Base-by-base conservation (phyloP, 2,113 vertebrate species). In the Perca flavescens region DNA sequence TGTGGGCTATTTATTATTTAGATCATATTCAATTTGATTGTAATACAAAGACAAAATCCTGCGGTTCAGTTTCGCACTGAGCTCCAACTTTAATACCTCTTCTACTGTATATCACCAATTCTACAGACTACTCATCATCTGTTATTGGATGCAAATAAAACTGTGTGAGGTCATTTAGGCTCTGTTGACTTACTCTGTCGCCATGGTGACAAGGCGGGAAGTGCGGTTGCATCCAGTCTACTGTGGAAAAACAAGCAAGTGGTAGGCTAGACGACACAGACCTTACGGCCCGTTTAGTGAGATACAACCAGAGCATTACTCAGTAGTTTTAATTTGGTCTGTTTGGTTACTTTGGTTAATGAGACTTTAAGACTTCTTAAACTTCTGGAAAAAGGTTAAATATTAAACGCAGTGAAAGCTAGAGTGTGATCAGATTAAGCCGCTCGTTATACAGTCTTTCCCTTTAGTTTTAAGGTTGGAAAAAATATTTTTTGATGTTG, bases 151-250 rank as follows among this genome's bases (percentile, higher is more conserved):
- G 83, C 80, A 88, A 91, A 94, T 90, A 89, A 86, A 90, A 79
- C 71, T 49, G 58, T 67, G 80, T 73, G 76, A 91, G 80, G 88
- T 87, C 82, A 89, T 63, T 65, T 75, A 62, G 82, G 77, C 56
- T 90, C 43, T 93, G 92, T 93, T 94, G 89, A 92, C 91, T 86
- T 85, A 84, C 86, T 69, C 69, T 14, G 83, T 91, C 7, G 10
- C 83, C 90, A 86, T 88, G 85, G 93, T 56, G 86, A 94, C 74
- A 73, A 56, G 82, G 73, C 53, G 76, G 80, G 83, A 89, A 91
- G 83, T 88, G 82, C 16, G 76, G 86, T 75, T 83, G 77, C 54
- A 75, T 89, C 61, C 72, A 84, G 83, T 61, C 74, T 67, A 25
- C 78, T 54, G 70, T 91, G 91, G 88, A 91, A 91, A 90, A 89